Conservation (phyloP, 2,888 invertebrate genomes). For the Nineta flava region DNA sequence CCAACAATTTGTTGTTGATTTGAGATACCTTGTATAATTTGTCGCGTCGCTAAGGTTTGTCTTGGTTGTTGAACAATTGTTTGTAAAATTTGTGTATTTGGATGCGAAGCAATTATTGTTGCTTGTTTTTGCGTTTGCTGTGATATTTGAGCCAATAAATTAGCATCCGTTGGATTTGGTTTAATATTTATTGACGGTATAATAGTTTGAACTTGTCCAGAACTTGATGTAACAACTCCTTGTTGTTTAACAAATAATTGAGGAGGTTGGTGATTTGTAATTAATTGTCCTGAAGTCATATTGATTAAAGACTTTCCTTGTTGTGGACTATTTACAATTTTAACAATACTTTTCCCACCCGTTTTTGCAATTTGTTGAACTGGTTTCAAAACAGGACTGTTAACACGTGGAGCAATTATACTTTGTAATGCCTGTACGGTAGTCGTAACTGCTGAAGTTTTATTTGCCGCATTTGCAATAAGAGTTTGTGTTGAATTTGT, state of each 20-base stretch:
- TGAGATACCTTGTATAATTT: constrained; percentile 5
- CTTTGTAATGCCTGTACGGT: constrained; percentile 23
- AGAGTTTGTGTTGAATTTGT: background rate
- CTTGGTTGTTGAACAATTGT: constrained; percentile 6
- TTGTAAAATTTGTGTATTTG: constrained; percentile 4
- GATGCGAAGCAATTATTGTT: background rate
- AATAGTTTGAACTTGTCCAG: background rate
- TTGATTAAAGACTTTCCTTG: constrained; percentile 31
- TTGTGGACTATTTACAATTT: constrained; percentile 22
- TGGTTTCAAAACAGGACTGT: constrained; percentile 21
- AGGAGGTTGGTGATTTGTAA: constrained; percentile 15
- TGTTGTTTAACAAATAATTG: constrained; percentile 13
- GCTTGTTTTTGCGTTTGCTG: constrained; percentile 1
- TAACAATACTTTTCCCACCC: constrained; percentile 22
- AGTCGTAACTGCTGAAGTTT: constrained; percentile 4
- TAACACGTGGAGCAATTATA: constrained; percentile 21
- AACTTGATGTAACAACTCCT: constrained; percentile 1
- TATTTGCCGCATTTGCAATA: background rate
- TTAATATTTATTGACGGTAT: constrained; percentile 11
- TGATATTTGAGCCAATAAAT: constrained; percentile 15
- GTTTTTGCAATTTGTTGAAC: constrained; percentile 13
- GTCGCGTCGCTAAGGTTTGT: constrained; percentile 6
- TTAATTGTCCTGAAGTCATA: constrained; percentile 25
- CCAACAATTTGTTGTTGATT: constrained; percentile 9
- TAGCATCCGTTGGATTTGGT: constrained; percentile 17